phyloP scores from a whole-genome alignment of 2,113 vertebrate species.

The Chroicocephalus ridibundus region DNA sequence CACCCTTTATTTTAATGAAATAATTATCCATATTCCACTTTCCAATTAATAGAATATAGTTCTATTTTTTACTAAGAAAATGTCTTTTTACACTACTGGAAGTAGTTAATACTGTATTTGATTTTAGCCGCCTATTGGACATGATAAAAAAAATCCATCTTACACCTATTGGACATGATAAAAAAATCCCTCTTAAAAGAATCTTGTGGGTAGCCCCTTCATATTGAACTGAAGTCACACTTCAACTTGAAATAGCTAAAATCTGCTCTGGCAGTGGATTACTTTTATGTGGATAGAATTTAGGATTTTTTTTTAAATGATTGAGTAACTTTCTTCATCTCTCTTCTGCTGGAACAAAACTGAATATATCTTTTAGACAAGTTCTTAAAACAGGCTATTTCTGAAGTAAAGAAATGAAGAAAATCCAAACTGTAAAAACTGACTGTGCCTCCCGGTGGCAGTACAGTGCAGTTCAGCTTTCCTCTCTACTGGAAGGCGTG shows the following conservation, averaged over 20 bases:
- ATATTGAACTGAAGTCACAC: neutral
- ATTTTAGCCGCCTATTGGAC: neutral
- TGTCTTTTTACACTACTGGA: neutral
- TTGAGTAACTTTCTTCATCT: neutral
- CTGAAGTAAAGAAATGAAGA: neutral
- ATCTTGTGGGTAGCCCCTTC: neutral
- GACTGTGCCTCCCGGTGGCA: conserved; percentile 45
- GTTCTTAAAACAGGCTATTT: neutral
- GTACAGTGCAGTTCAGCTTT: neutral
- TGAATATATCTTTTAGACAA: neutral
- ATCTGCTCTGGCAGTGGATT: neutral
- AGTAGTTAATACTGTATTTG: neutral
- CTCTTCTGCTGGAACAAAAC: neutral
- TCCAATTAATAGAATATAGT: neutral
- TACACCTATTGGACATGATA: neutral
- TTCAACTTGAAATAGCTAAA: neutral
- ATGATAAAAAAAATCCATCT: neutral
- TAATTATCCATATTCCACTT: neutral
- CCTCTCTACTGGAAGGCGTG: neutral
- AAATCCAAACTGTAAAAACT: neutral
- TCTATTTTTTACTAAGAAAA: neutral
- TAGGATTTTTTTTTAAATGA: neutral
- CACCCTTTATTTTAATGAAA: neutral
- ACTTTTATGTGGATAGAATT: neutral
- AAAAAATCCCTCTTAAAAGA: neutral